These are phyloP conservation scores for Toxotes lorentzi DNA, from an alignment of 2,797 vertebrate species.

Conservation along the genomic window DNA sequence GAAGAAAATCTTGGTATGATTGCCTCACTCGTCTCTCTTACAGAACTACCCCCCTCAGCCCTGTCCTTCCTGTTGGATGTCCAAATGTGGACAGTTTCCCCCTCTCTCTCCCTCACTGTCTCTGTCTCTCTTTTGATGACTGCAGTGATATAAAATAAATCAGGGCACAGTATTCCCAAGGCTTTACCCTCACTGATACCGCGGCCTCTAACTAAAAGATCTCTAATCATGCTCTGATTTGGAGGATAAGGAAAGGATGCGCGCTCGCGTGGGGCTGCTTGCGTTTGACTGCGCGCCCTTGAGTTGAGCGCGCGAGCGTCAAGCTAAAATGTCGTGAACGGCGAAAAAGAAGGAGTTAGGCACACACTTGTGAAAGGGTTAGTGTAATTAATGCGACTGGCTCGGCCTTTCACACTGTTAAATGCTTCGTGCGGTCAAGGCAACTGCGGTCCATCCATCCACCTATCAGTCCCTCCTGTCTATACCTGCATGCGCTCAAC, in stretches of 20 bases:
- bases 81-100: slow-evolving; percentile 1
- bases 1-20: slow-evolving; percentile 7
- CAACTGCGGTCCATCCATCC: slow-evolving; percentile 18
- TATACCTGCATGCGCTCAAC: slow-evolving; percentile 36
- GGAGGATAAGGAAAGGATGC: slow-evolving; percentile 43
- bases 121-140: not conserved
- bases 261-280: slow-evolving; percentile 48
- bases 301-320: slow-evolving; percentile 42
- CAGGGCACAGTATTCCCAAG: slow-evolving; percentile 12
- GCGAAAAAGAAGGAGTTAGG: not conserved
- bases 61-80: slow-evolving; percentile 3
- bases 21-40: slow-evolving; percentile 2
- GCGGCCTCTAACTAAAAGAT: slow-evolving; percentile 50
- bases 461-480: slow-evolving; percentile 15
- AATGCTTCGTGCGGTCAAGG: not conserved
- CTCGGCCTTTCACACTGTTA: not conserved
- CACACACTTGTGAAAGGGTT: not conserved
- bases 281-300: slow-evolving; percentile 56
- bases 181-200: slow-evolving; percentile 29
- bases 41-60: not conserved
- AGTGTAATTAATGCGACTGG: not conserved
- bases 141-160: slow-evolving; percentile 9
- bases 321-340: slow-evolving; percentile 15
- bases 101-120: not conserved
- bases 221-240: slow-evolving; percentile 55